phyloP scores from a whole-genome alignment of 2,113 vertebrate species.

The Dasypus novemcinctus region DNA sequence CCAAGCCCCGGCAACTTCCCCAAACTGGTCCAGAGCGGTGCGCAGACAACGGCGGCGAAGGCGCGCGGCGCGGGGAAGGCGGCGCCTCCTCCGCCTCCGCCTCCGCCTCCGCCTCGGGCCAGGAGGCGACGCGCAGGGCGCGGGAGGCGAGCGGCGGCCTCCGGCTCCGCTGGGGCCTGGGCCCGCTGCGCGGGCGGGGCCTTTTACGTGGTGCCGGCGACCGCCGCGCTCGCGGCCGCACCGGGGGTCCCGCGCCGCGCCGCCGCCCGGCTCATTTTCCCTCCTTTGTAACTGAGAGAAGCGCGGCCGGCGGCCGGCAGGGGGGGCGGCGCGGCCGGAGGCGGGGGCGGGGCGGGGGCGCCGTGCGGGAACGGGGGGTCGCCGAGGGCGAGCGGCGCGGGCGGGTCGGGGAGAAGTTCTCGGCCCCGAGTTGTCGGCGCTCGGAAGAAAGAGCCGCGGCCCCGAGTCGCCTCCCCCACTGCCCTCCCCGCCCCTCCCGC shows the following conservation, averaged over 20 bases:
- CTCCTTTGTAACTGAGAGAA: constrained; percentile 63
- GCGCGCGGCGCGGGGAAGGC: constrained; percentile 68
- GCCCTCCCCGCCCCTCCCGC: not conserved
- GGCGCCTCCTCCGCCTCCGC: constrained; percentile 48
- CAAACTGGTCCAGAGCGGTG: constrained; percentile 70
- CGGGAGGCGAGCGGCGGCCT: not conserved
- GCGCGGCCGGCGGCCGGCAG: constrained; percentile 15
- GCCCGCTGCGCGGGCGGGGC: constrained; percentile 22
- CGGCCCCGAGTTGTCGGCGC: constrained; percentile 28
- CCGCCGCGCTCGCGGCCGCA: constrained; percentile 37
- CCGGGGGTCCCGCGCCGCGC: constrained; percentile 13
- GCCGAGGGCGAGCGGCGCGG: not conserved
- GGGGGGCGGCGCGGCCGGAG: not conserved
- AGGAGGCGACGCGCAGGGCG: constrained; percentile 45
- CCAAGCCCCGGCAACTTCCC: constrained; percentile 66
- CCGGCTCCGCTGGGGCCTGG: constrained; percentile 27
- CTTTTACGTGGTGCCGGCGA: constrained; percentile 59
- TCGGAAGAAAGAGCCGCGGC: not conserved
- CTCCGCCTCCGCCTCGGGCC: constrained; percentile 35
- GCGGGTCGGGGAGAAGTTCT: not conserved
- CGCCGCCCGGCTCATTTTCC: constrained; percentile 59
- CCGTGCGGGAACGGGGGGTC: not conserved
- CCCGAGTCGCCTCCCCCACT: not conserved
- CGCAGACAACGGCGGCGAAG: constrained; percentile 68
- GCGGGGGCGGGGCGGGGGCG: not conserved